These are phyloP conservation scores for Oxycera nigricornis DNA, from an alignment of 2,888 invertebrate species.

Conservation along the genomic window DNA sequence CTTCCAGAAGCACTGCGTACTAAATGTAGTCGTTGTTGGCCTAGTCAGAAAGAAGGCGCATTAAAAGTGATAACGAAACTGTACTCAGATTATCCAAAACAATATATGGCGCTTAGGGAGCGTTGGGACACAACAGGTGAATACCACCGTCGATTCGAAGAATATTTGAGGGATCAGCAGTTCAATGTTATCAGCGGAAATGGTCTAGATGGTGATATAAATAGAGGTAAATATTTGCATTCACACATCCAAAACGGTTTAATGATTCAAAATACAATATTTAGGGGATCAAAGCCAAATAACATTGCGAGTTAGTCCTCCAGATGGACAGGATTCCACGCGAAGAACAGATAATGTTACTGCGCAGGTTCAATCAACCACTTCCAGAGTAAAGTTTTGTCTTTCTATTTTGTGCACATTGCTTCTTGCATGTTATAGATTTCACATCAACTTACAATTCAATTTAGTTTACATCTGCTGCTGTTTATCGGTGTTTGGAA, in stretches of 20 bases:
- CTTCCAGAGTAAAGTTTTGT: conserved; percentile 28
- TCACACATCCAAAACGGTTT: background rate
- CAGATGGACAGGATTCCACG: background rate
- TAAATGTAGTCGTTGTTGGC: conserved; percentile 71
- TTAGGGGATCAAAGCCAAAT: conserved; percentile 30
- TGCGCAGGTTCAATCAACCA: background rate
- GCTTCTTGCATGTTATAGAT: too few species aligned
- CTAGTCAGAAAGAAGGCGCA: conserved; percentile 70
- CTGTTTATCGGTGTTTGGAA: too few species aligned
- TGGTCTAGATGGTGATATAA: conserved; percentile 41
- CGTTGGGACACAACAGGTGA: conserved; percentile 78
- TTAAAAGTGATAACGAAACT: conserved; percentile 74
- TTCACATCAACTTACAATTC: too few species aligned
- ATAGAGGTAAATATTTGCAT: conserved; percentile 19
- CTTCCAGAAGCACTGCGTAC: conserved; percentile 74
- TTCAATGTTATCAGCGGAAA: conserved; percentile 50
- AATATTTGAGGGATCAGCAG: conserved; percentile 52
- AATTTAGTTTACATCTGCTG: too few species aligned
- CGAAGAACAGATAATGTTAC: background rate
- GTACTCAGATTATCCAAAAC: conserved; percentile 68
- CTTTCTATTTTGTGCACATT: too few species aligned
- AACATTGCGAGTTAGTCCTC: background rate
- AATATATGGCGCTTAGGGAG: conserved; percentile 71
- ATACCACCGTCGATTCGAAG: conserved; percentile 65
- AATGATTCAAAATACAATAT: too few species aligned